Conservation (phyloP, 2,113 vertebrate species). For the Cavia aperea region DNA sequence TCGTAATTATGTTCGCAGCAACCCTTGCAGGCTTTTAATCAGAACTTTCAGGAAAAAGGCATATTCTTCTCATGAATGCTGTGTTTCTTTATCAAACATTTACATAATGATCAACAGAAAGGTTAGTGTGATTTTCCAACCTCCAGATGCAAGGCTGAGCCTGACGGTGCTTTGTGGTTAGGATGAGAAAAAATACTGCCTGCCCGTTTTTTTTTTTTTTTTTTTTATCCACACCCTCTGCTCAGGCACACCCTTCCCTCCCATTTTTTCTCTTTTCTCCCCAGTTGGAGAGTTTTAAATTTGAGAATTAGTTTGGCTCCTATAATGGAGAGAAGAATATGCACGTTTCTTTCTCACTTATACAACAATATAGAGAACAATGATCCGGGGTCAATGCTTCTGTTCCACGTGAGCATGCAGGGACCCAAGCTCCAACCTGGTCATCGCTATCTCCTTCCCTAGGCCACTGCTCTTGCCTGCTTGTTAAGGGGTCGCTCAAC, state of each 20-base stretch:
- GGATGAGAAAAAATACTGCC: background rate
- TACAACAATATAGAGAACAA: background rate
- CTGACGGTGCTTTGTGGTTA: background rate
- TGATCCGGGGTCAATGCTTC: no score
- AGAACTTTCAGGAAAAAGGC: background rate
- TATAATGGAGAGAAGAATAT: background rate
- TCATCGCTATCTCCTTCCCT: background rate
- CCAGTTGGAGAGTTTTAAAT: background rate
- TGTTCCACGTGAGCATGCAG: background rate
- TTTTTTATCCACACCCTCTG: background rate
- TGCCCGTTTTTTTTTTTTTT: background rate
- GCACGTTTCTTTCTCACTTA: background rate
- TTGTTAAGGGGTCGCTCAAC: background rate
- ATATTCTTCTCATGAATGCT: background rate
- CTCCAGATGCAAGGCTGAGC: background rate
- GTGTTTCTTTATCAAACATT: background rate
- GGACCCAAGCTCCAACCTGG: no score
- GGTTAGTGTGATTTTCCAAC: background rate
- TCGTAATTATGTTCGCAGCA: background rate
- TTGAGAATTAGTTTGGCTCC: background rate
- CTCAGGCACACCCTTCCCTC: background rate
- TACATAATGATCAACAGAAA: background rate
- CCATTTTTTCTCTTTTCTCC: background rate
- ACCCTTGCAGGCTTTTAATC: background rate
- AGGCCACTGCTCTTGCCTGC: background rate